These are phyloP conservation scores for Microcebus ravelobensis DNA, from an alignment of 2,113 vertebrate species.

Conservation along the genomic window DNA sequence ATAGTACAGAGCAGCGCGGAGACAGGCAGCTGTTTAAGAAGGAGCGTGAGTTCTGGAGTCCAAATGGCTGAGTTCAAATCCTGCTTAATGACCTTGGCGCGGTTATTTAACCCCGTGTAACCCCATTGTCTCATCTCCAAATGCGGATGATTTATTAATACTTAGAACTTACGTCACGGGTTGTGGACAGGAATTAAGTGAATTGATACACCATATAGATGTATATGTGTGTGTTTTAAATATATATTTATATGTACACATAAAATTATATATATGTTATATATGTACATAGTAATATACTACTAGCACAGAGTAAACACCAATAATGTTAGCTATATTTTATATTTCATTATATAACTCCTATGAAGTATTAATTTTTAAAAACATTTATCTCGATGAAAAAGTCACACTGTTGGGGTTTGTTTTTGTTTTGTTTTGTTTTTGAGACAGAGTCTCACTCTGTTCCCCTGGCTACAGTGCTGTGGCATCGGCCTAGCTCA, in stretches of 20 bases:
- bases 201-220: not conserved
- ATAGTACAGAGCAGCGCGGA: not conserved
- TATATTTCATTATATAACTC: conserved; percentile 10
- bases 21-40: not conserved
- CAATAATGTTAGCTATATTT: not conserved
- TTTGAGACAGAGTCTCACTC: too few relatives aligned
- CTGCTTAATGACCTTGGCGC: not conserved
- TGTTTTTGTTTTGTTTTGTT: too few relatives aligned
- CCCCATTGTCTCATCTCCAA: not conserved
- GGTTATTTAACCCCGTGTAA: not conserved
- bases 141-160: not conserved
- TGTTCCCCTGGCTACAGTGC: too few relatives aligned
- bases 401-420: not conserved
- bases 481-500: too few relatives aligned
- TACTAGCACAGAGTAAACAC: not conserved
- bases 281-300: not conserved
- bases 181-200: not conserved
- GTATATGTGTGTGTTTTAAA: not conserved
- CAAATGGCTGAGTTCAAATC: not conserved
- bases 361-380: not conserved
- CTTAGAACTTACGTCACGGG: not conserved
- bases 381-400: not conserved
- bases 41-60: not conserved
- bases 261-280: not conserved
- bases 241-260: not conserved